These are phyloP conservation scores for Cherax quadricarinatus DNA, from an alignment of 1,140 invertebrate genomes.

Conservation along the genomic window DNA sequence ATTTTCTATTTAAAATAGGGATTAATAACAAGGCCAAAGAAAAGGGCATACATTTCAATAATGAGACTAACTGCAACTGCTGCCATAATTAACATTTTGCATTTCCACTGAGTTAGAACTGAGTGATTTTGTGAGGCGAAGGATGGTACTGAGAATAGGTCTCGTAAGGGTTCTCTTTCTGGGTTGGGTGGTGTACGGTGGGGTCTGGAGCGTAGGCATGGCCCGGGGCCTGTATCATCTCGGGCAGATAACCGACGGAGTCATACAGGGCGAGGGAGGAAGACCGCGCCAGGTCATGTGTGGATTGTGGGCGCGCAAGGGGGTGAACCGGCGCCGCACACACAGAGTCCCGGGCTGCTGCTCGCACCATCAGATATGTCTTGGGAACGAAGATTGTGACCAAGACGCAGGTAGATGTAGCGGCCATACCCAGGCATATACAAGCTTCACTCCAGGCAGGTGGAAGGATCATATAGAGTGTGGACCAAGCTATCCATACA, in stretches of 20 bases:
- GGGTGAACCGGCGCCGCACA: conserved; percentile 77
- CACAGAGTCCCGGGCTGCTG: conserved; percentile 77
- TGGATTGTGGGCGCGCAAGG: conserved; percentile 34
- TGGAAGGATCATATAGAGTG: conserved; percentile 78
- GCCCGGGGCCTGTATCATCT: conserved; percentile 43
- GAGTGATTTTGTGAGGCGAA: conserved; percentile 63
- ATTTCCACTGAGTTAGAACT: conserved; percentile 39
- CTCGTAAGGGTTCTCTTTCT: conserved; percentile 58
- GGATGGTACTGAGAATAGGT: conserved; percentile 64
- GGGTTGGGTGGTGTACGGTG: conserved; percentile 30
- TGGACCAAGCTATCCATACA: conserved; percentile 80
- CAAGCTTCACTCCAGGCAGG: conserved; percentile 78
- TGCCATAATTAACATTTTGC: too few species aligned
- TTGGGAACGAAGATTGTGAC: conserved; percentile 80
- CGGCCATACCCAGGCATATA: conserved; percentile 80
- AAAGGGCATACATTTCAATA: too few species aligned
- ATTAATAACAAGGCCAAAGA: too few species aligned
- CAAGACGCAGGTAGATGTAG: conserved; percentile 79
- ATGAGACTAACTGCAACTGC: too few species aligned
- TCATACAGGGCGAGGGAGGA: conserved; percentile 76
- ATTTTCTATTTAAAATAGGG: too few species aligned
- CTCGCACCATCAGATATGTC: conserved; percentile 80
- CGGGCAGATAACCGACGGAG: conserved; percentile 74
- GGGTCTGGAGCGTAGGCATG: conserved; percentile 58
- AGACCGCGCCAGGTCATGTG: conserved; percentile 37